Evolutionary conservation across 2,888 invertebrate genomes (phyloP), one percentile per base, ranked within the genome.

Genomic region (Pachydiplax longipennis): DNA sequence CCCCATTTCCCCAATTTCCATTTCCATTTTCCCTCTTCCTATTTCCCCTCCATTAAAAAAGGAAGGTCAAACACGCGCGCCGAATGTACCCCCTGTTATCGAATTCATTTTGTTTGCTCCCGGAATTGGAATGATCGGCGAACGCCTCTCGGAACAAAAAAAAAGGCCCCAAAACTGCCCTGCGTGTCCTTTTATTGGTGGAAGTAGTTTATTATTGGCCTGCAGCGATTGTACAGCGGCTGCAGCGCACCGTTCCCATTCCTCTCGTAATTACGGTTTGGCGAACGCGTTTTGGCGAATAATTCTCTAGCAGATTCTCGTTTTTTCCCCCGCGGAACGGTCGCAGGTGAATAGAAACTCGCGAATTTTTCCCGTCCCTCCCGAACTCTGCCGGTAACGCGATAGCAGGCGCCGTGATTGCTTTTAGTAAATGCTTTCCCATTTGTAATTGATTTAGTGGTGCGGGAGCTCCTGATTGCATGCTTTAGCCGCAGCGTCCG

Each of bases 71-170:
- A 73, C 73, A 73, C 73, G 73, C 25, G 31, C 73, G 81, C 40
- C 81, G 81, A 35, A 13, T 35, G 81, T 35, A 22, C 37, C 8
- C 83, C 58, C 87, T 37, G 58, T 87, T 87, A 61, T 37, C 87
- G 87, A 87, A 87, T 87, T 87, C 61, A 87, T 87, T 87, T 61
- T 87, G 87, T 87, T 87, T 87, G 58, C 87, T 35, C 87, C 35
- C 87, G 87, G 35, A 87, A 87, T 87, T 87, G 87, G 87, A 87
- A 87, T 87, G 61, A 87, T 87, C 61, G 87, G 8, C 73, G 61
- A 87, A 58, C 61, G 87, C 25, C 73, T 73, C 73, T 25, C 73
- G 73, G 31, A 73, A 31, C 31, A 73, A 73, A 73, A 73, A 73
- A 31, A 3, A 0, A 2, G n/a, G 25, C 25, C 65, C n/a, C 25